Percentiles rank a stretch among this genome's conserved stretches.
Conservation (phyloP, 2,797 vertebrate species). For the Lepidocolaptes lacrymiger region DNA sequence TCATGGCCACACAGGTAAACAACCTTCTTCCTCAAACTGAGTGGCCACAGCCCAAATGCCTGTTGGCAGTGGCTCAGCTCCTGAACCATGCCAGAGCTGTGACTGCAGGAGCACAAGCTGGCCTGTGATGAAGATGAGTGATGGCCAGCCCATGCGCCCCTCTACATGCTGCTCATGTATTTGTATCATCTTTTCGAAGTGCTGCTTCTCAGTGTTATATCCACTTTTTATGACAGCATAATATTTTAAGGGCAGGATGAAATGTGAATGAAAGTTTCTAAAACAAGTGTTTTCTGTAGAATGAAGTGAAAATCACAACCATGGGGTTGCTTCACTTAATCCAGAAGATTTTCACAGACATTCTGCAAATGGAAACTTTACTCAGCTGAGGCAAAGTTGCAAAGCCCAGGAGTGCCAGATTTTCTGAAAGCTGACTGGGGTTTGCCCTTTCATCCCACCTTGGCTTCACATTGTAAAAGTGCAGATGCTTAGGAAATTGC, state of each 20-base stretch:
- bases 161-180: background rate
- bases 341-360: background rate
- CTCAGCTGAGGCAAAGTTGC: background rate
- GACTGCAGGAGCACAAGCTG: background rate
- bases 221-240: background rate
- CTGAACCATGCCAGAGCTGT: fast-evolving
- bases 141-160: background rate
- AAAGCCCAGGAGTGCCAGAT: background rate
- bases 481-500: constrained; percentile 67
- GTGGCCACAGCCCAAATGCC: background rate
- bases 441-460: constrained; percentile 57
- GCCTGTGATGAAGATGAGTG: background rate
- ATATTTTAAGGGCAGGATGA: background rate
- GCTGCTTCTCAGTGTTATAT: background rate
- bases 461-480: constrained; percentile 55
- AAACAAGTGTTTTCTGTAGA: background rate
- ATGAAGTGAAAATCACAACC: background rate
- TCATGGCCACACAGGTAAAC: background rate
- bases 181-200: background rate
- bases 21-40: background rate
- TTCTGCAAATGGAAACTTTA: background rate
- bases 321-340: background rate
- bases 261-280: background rate
- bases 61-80: background rate
- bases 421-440: constrained; percentile 8